Evolutionary conservation across 2,888 invertebrate species (phyloP).

Genomic region (Eupithecia inturbata): DNA sequence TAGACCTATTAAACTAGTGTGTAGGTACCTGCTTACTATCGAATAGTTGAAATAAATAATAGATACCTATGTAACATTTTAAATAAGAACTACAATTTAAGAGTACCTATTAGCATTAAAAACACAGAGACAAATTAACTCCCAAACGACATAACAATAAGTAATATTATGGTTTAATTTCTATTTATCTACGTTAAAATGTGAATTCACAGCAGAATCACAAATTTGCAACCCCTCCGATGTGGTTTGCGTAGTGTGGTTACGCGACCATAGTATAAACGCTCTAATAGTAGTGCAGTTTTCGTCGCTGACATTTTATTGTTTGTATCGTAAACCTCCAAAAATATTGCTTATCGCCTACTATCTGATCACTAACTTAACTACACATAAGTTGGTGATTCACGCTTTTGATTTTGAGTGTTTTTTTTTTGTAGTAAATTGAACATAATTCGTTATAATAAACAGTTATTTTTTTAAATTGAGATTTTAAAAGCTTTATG

Average conservation of each 20-base stretch:
- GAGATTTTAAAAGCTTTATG: too few relatives aligned
- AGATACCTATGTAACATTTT: neutral
- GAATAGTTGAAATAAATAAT: neutral
- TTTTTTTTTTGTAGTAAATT: too few relatives aligned
- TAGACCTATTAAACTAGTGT: neutral
- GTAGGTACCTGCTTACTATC: neutral
- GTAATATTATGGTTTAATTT: conserved; percentile 65
- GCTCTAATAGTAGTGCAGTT: conserved; percentile 14
- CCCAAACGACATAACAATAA: neutral
- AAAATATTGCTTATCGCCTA: neutral
- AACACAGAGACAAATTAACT: neutral
- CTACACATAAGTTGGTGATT: too few relatives aligned
- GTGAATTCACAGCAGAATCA: conserved; percentile 65
- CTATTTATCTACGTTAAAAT: conserved; percentile 78
- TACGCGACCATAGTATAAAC: conserved; percentile 31
- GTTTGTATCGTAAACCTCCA: neutral
- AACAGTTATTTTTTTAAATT: too few relatives aligned
- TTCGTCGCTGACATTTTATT: neutral
- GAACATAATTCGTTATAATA: too few relatives aligned
- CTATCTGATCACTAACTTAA: too few relatives aligned
- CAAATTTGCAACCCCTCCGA: conserved; percentile 75
- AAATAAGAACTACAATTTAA: neutral
- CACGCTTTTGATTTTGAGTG: too few relatives aligned
- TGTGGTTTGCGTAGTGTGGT: conserved; percentile 51
- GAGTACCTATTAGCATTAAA: neutral